Evolutionary conservation across 2,888 invertebrate genomes (phyloP).

Genomic region (Isoperla grammatica): DNA sequence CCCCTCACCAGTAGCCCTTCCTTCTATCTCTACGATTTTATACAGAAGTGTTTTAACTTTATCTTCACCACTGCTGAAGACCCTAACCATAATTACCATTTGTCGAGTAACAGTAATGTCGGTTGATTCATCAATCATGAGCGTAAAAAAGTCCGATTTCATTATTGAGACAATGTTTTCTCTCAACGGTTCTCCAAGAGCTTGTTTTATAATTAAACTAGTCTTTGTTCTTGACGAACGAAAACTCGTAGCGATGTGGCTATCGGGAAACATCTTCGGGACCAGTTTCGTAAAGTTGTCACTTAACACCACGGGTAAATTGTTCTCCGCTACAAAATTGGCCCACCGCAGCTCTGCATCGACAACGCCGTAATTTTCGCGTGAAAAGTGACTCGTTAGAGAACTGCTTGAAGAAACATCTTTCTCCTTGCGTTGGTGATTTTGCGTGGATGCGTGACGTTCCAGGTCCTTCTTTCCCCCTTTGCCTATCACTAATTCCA

Average conservation of each 20-base stretch:
- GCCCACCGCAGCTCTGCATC: background rate
- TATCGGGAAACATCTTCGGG: background rate
- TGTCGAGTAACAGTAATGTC: conserved; percentile 5
- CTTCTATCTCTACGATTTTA: background rate
- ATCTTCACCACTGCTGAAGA: background rate
- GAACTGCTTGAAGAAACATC: background rate
- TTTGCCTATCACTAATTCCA: background rate
- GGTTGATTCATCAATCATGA: conserved; percentile 9
- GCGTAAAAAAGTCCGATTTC: background rate
- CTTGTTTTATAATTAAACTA: background rate
- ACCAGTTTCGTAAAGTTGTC: conserved; percentile 11
- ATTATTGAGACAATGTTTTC: background rate
- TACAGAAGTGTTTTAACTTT: conserved; percentile 6
- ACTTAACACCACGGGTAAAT: background rate
- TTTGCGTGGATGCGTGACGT: background rate
- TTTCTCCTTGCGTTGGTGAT: background rate
- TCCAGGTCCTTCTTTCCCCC: background rate
- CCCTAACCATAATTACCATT: background rate
- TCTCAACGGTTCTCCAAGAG: background rate
- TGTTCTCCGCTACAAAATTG: conserved; percentile 6
- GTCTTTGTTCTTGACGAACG: background rate
- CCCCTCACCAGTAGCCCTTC: background rate
- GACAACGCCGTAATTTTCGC: too few species aligned
- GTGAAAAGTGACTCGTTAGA: too few species aligned
- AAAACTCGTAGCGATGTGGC: background rate